Evolutionary conservation across 2,113 vertebrate species (phyloP).

Genomic region (Silurus meridionalis): DNA sequence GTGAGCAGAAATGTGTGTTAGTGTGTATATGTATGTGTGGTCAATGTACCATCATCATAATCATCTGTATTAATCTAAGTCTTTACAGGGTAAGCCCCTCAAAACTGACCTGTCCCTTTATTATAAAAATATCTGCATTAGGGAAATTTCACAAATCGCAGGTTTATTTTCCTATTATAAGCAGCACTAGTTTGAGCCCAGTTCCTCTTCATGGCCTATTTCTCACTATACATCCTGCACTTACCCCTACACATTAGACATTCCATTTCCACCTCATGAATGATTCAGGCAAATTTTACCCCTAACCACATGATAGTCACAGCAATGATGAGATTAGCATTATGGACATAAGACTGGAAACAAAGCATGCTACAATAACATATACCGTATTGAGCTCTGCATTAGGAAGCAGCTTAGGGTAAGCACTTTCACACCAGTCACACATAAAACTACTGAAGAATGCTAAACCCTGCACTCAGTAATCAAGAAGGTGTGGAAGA

Average conservation of each 20-base stretch:
- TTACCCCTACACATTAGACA: background rate
- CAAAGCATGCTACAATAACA: background rate
- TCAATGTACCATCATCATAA: too few species aligned
- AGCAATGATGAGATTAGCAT: slow-evolving; percentile 2
- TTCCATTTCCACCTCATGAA: background rate
- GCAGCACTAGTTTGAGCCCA: background rate
- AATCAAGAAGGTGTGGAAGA: too few species aligned
- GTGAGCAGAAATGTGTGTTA: too few species aligned
- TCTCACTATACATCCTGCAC: background rate
- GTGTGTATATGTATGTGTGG: too few species aligned
- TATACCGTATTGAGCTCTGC: background rate
- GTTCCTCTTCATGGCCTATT: background rate
- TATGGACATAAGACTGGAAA: background rate
- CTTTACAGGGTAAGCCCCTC: background rate
- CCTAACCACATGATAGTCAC: slow-evolving; percentile 9
- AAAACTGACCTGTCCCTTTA: background rate
- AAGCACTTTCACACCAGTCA: slow-evolving; percentile 11
- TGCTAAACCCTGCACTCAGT: background rate
- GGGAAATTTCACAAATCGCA: background rate
- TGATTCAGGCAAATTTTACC: background rate
- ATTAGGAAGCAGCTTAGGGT: slow-evolving; percentile 16
- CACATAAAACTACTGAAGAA: slow-evolving; percentile 13
- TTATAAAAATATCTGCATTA: background rate
- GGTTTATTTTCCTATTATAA: background rate
- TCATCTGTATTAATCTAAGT: background rate